A percentile compares a stretch with the other conserved stretches of the same genome.
phyloP scores from a whole-genome alignment of 2,797 vertebrate species.

The Melanotaenia boesemani region DNA sequence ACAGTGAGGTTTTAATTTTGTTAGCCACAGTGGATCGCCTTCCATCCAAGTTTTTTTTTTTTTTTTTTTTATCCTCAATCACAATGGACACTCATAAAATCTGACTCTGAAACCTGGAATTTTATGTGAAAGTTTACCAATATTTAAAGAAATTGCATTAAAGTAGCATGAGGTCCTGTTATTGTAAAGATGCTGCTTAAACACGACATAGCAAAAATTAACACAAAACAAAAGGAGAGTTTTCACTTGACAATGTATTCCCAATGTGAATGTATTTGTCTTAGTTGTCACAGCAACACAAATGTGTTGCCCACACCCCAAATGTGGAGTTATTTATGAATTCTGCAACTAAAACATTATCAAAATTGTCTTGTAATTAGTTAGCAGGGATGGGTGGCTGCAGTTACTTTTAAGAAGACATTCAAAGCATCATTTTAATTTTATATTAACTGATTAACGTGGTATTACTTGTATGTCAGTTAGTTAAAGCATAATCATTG shows the following conservation, averaged over 20 bases:
- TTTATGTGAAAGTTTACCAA: not conserved
- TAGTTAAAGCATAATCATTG: not conserved
- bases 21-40: too few relatives aligned
- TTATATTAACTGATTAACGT: not conserved
- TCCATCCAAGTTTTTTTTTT: not conserved
- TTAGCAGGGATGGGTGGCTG: not conserved
- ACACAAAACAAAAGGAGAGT: too few relatives aligned
- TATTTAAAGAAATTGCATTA: not conserved
- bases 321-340: not conserved
- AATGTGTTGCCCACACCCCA: not conserved
- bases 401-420: not conserved
- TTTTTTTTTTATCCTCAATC: not conserved
- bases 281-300: too few relatives aligned
- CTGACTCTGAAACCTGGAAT: not conserved
- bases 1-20: not conserved
- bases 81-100: not conserved
- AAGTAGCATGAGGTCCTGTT: not conserved
- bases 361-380: not conserved
- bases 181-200: not conserved
- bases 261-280: too few relatives aligned
- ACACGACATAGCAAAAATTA: not conserved
- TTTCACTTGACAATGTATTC: too few relatives aligned
- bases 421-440: not conserved
- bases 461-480: not conserved
- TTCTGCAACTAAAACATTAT: not conserved